Evolutionary conservation across 2,113 vertebrate genomes (phyloP).

Genomic region (Prunella fulvescens): DNA sequence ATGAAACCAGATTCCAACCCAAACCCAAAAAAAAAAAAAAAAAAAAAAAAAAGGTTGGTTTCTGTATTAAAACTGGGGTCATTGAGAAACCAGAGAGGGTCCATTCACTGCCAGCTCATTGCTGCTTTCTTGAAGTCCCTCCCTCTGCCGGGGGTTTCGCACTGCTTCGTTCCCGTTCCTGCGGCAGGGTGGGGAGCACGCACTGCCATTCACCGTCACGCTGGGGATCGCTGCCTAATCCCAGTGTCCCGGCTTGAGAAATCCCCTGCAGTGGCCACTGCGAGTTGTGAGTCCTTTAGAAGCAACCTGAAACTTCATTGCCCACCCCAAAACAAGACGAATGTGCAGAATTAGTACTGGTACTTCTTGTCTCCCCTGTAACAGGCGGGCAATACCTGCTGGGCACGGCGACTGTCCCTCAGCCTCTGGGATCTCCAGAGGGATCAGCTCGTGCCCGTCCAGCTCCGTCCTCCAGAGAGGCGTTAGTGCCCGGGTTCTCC

Average conservation of each 20-base stretch:
- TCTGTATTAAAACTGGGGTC: not conserved
- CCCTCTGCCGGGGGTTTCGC: rapidly evolving
- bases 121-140: not conserved
- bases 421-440: not conserved
- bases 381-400: not conserved
- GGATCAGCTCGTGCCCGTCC: not conserved
- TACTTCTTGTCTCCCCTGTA: not conserved
- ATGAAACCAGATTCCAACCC: not conserved
- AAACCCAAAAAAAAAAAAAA: not conserved
- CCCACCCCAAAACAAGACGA: not conserved
- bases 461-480: not conserved
- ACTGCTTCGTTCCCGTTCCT: rapidly evolving
- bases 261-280: not conserved
- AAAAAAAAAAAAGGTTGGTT: not conserved
- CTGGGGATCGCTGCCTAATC: not conserved
- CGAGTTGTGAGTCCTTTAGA: not conserved
- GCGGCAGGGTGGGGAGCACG: not conserved
- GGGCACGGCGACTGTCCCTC: not conserved
- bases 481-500: no score
- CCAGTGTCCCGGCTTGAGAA: no score
- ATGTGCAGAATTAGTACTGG: not conserved
- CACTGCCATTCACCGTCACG: rapidly evolving
- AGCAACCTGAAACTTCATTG: not conserved
- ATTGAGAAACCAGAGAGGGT: not conserved
- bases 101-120: not conserved